Evolutionary conservation across 2,888 invertebrate species (phyloP), one percentile per base, ranked within the genome.

Genomic region (Thera britannica): DNA sequence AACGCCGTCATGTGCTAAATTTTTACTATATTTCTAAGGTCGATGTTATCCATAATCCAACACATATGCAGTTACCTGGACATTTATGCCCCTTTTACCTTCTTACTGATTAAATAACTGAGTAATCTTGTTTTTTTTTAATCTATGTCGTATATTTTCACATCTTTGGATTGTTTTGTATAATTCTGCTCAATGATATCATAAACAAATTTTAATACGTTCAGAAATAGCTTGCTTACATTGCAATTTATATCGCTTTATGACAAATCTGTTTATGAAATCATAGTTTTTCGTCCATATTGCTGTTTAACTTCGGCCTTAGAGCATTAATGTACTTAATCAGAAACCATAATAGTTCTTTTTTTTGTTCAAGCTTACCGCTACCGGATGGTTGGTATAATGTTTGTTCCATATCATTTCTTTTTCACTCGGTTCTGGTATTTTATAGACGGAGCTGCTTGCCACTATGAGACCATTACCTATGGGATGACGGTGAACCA

Each of bases 301-400:
- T 58, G 23, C 44, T 58, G 44, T 46, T 7, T 8, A 58, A n/a
- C 35, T 46, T n/a, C n/a, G 1, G 1, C n/a, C 35, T 35, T 58
- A 48, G 2, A 46, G 46, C 49, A 12, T 12, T 36, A 12, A 8
- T 59, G 11, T 34, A 11, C n/a, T 9, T 44, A 49, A 41, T 12
- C 11, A 41, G 1, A 41, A 23, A 9, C 41, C 41, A 38, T 51
- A 57, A 57, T 56, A 56, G 36, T 49, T 11, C 55, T 38, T n/a
- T 51, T 56, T 63, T 63, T 63, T 56, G 35, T 63, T 62, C 36
- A 63, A 63, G 63, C 57, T 63, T 57, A 49, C n/a, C 6, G 7
- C 38, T 57, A 34, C 41, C 41, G 63, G 57, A 56, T 63, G 64
- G 58, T 55, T n/a, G 58, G 54, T 65, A 59, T 59, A n/a, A 48